Conservation (phyloP, 2,113 vertebrate genomes). For the Archilochus colubris region DNA sequence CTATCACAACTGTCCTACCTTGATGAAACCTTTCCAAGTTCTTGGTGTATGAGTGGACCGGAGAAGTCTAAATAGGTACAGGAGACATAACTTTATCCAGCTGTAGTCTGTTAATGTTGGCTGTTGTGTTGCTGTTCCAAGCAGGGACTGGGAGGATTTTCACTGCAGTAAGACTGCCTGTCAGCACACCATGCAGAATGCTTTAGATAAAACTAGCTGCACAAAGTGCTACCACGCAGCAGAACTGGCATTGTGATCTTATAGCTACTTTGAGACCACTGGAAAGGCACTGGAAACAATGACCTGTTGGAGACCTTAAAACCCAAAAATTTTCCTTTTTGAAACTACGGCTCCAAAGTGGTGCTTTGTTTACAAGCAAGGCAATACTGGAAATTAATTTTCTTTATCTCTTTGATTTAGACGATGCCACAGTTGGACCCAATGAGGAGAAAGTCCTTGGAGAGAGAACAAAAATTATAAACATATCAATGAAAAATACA, state of each 20-base stretch:
- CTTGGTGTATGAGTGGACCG: slow-evolving; percentile 8
- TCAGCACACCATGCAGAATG: background rate
- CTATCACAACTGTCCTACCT: slow-evolving; percentile 59
- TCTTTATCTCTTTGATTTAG: background rate
- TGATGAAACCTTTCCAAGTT: slow-evolving; percentile 62
- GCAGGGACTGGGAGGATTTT: background rate
- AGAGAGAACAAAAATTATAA: slow-evolving; percentile 18
- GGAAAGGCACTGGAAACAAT: background rate
- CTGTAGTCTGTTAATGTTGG: background rate
- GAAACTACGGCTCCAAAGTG: background rate
- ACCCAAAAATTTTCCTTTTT: background rate
- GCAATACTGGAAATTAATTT: background rate
- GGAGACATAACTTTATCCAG: background rate
- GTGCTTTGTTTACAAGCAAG: background rate
- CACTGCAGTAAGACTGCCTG: background rate
- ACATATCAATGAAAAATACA: slow-evolving; percentile 33
- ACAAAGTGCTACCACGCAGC: background rate
- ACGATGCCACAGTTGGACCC: background rate
- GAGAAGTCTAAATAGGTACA: slow-evolving; percentile 13
- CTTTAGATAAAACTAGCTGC: background rate
- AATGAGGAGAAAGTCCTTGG: background rate
- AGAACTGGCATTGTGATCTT: background rate
- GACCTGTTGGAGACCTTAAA: background rate
- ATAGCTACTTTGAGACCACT: background rate
- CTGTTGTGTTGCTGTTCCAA: background rate